Base-by-base conservation (phyloP, 2,113 vertebrate genomes). In the Microcebus jonahi region DNA sequence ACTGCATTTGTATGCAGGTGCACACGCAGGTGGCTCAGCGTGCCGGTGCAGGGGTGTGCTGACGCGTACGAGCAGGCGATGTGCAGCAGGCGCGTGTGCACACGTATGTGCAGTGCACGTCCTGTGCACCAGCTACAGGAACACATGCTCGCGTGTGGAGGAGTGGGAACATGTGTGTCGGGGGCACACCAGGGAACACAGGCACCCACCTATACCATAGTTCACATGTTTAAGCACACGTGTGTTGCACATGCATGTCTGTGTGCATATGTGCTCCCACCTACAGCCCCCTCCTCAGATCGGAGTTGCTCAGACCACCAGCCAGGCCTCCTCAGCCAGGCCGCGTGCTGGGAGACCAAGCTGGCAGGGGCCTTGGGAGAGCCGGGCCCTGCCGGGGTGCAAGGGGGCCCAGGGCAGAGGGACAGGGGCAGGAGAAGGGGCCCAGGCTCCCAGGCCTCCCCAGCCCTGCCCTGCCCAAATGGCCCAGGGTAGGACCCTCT, bases 1-100 rank as follows among this genome's bases (percentile, higher is more conserved):
- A 85, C 50, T 0, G 1, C 76, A 87, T 65, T 36, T 61, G 90
- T 67, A 68, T 87, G 96, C 97, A 90, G 95, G 95, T 95, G 93
- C 42, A 3, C 1, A 0, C 6, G 0, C 94, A 95, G 94, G 97
- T 94, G 86, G 75, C 79, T 91, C 79, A 1, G 42, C 11, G 83
- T 29, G 13, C 82, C 31, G 4, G 65, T 3, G 39, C 80, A 23
- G 57, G 55, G 59, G 5, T 2, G 67, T 12, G 18, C 67, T 70
- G 89, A 48, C 0, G 0, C 12, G 36, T 6, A 11, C 68, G 1
- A 59, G 68, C 0, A n/a, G 67, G 34, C 0, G 2, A 45, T 0
- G 42, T 31, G 55, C 57, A 15, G 88, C 63, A 17, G 53, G 36
- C 0, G 0, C 2, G 23, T 8, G 42, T 14, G 48, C 67, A 1